Evolutionary conservation across 2,113 vertebrate genomes (phyloP), one percentile per base, ranked within the genome.

Genomic region (Polyodon spathula): DNA sequence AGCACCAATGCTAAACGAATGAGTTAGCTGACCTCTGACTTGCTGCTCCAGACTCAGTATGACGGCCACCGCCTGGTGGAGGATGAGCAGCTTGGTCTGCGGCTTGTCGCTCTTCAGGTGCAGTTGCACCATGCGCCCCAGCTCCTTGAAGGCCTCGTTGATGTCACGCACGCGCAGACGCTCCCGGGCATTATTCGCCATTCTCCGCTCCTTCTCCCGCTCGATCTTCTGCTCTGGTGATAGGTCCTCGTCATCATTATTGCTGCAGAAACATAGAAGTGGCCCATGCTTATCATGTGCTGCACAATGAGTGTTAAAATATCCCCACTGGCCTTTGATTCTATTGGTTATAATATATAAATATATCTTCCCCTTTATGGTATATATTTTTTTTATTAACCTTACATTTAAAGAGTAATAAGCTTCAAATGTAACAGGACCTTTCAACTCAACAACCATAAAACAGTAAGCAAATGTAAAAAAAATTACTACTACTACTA

Each of bases 101-200:
- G 95, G 95, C 63, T 97, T 97, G 85, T 97, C 94, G 1, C 94
- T 97, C 86, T 97, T 98, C 62, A 98, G 89, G 68, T 98, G 95
- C 56, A 98, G 89, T 78, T 98, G 95, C 56, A 95, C 93, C 95
- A 98, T 98, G 63, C 91, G 84, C 64, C 94, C 95, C 8, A 98
- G 75, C 81, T 98, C 94, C 77, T 98, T 98, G 82, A 98, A 98
- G 4, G 95, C 94, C 81, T 98, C 94, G n/a, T 97, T 98, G 79
- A 98, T 98, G 82, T 98, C 95, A 0, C 95, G 89, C 54, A 97
- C 95, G 0, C 95, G 91, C 69, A 98, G 89, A 2, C 95, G 92
- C 59, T 98, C 95, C 0, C 95, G 88, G 0, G 93, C 94, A 0
- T 98, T 98, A 74, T 98, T 98, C 4, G 95, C 94, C 94, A 97